A percentile compares a stretch with the other conserved stretches of the same genome.
Evolutionary conservation across 64 coral and sea anemone species (phyloP).

Genomic region (Pachyseris speciosa): DNA sequence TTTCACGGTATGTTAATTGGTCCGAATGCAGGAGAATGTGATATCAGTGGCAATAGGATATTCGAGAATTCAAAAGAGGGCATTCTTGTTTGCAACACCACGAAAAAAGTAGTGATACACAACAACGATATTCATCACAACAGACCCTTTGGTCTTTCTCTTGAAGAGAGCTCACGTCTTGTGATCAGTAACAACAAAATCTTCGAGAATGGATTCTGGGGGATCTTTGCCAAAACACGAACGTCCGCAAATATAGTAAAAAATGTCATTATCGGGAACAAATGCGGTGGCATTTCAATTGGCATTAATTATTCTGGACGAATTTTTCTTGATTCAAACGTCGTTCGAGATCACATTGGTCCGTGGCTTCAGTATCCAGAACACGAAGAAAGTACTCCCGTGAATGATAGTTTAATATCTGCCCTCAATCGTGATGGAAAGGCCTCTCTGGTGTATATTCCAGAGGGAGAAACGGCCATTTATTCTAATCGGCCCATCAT

Average conservation of each 20-base stretch:
- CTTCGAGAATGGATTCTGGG: slow-evolving; percentile 78
- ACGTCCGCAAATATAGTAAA: slow-evolving; percentile 39
- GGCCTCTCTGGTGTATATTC: background rate
- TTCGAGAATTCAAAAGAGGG: no score
- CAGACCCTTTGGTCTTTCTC: slow-evolving; percentile 45
- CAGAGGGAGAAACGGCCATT: no score
- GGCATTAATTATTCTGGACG: slow-evolving; percentile 66
- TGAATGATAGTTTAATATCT: background rate
- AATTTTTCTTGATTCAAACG: slow-evolving; percentile 33
- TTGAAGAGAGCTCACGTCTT: background rate
- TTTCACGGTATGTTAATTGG: no score
- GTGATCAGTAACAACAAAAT: background rate
- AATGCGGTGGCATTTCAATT: slow-evolving; percentile 81
- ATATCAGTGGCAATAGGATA: no score
- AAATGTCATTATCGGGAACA: slow-evolving; percentile 57
- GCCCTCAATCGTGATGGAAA: no score
- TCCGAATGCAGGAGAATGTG: no score
- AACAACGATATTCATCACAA: no score
- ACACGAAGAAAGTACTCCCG: background rate
- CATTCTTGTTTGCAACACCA: no score
- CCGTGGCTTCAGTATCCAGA: slow-evolving; percentile 50
- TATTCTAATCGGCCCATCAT: slow-evolving; percentile 50
- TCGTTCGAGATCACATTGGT: slow-evolving; percentile 64
- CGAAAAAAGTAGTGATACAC: background rate
- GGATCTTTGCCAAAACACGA: slow-evolving; percentile 26